Evolutionary conservation across 1,140 invertebrate genomes (phyloP), one percentile per base, ranked within the genome.

Genomic region (Drosophila sp.): DNA sequence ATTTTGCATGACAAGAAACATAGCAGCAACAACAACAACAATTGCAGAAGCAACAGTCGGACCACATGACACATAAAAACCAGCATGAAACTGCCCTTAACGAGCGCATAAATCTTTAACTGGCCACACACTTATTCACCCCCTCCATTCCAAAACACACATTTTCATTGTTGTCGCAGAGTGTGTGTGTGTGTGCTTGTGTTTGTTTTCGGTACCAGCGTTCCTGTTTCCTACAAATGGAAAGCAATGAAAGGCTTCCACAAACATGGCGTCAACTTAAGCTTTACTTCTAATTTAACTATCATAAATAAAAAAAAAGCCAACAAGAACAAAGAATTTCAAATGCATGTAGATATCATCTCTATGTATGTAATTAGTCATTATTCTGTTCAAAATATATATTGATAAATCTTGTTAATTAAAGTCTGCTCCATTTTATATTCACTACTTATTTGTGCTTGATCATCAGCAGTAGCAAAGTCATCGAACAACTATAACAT

Each of bases 51-150:
- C 32, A 72, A 27, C 25, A 40, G 41, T 72, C 32, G 62, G 40
- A 62, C 30, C 82, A 66, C 78, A 85, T 81, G 82, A 86, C 83
- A 85, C 81, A 85, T 86, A 86, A 85, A 86, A 86, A 82, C 79
- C 79, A 76, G 79, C 82, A 85, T 85, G 74, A 80, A 86, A 78
- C 82, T 85, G 78, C 83, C 82, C 82, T 85, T 85, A 85, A 85
- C 82, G 82, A 86, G 74, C 82, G 79, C 82, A 85, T 85, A 85
- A 85, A 85, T 85, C 82, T 86, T 81, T 86, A 86, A 86, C 82
- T 79, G 83, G 79, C 79, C 77, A 54, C 30, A 25, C 41, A 57
- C 64, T 25, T 30, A 55, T 54, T 35, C 32, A n/a, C 57, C n/a
- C 27, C 11, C 23, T 33, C 35, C 29, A 30, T n/a, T 27, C 23